phyloP scores from a whole-genome alignment of 2,113 vertebrate genomes.

The Takifugu bimaculatus region DNA sequence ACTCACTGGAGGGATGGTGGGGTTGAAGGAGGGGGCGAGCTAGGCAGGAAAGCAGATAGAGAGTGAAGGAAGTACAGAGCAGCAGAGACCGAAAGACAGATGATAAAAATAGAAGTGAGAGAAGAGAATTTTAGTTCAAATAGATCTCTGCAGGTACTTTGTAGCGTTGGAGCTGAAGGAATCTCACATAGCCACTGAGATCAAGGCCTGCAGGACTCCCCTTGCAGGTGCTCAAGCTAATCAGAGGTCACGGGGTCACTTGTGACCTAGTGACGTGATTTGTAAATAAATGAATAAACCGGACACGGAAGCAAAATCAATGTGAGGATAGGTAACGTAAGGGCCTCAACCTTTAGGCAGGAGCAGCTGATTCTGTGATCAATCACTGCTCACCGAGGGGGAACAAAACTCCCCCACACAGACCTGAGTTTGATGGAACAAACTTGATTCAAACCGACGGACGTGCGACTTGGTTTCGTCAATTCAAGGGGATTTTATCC shows the following conservation, averaged over 20 bases:
- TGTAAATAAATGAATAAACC: conserved; percentile 17
- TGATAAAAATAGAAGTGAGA: background rate
- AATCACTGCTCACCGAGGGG: conserved; percentile 38
- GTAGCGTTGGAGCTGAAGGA: background rate
- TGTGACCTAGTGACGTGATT: conserved; percentile 21
- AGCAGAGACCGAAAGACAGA: background rate
- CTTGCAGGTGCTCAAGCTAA: conserved; percentile 23
- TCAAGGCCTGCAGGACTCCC: conserved; percentile 25
- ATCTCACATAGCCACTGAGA: background rate
- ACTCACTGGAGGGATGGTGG: conserved; percentile 20
- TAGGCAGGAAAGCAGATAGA: background rate
- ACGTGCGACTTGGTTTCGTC: no score
- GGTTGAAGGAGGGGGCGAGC: background rate
- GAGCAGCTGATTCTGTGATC: conserved; percentile 53
- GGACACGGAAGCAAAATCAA: conserved; percentile 54
- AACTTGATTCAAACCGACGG: no score
- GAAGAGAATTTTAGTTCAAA: background rate
- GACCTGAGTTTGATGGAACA: no score
- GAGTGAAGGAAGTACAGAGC: background rate
- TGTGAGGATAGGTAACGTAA: conserved; percentile 45
- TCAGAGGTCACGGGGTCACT: conserved; percentile 50
- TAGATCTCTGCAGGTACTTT: background rate
- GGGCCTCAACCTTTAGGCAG: conserved; percentile 33
- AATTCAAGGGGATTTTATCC: no score
- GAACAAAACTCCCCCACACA: background rate